Conservation (phyloP, 2,113 vertebrate genomes). For the Cottus gobio region DNA sequence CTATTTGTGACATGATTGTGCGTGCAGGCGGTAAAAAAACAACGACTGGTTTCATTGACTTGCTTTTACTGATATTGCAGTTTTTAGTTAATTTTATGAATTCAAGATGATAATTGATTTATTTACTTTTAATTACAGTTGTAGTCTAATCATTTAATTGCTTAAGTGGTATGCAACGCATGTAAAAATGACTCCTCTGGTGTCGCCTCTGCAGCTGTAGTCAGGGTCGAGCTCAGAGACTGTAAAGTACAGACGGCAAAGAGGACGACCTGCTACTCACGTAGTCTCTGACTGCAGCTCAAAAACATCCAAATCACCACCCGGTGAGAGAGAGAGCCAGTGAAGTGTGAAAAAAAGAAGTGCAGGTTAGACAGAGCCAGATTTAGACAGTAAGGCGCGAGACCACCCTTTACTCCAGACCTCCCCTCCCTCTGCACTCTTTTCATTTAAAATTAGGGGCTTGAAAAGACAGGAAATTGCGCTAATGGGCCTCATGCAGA, state of each 20-base stretch:
- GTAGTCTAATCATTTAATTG: too few species aligned
- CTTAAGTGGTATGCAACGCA: not conserved
- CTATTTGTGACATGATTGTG: too few species aligned
- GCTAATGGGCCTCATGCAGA: slow-evolving; percentile 57
- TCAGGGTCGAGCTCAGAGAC: slow-evolving; percentile 9
- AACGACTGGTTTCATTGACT: not conserved
- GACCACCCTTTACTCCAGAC: slow-evolving; percentile 12
- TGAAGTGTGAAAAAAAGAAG: slow-evolving; percentile 31
- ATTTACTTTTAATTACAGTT: not conserved
- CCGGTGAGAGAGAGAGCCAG: slow-evolving; percentile 1
- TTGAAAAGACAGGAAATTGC: slow-evolving; percentile 60
- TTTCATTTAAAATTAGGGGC: slow-evolving; percentile 30
- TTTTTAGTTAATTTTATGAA: not conserved
- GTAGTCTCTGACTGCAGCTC: slow-evolving; percentile 45
- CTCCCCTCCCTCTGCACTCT: slow-evolving; percentile 16
- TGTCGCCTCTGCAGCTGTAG: not conserved
- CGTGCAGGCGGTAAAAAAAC: not conserved
- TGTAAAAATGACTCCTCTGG: not conserved
- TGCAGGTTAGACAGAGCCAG: slow-evolving; percentile 51
- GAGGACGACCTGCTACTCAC: slow-evolving; percentile 40
- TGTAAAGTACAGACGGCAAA: slow-evolving; percentile 42
- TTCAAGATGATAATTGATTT: not conserved
- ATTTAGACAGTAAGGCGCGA: slow-evolving; percentile 55
- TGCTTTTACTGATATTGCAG: not conserved
- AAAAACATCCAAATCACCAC: slow-evolving; percentile 49